These are phyloP conservation scores for Drosophila vallismaia DNA, from an alignment of 2,888 invertebrate genomes.

Conservation along the genomic window DNA sequence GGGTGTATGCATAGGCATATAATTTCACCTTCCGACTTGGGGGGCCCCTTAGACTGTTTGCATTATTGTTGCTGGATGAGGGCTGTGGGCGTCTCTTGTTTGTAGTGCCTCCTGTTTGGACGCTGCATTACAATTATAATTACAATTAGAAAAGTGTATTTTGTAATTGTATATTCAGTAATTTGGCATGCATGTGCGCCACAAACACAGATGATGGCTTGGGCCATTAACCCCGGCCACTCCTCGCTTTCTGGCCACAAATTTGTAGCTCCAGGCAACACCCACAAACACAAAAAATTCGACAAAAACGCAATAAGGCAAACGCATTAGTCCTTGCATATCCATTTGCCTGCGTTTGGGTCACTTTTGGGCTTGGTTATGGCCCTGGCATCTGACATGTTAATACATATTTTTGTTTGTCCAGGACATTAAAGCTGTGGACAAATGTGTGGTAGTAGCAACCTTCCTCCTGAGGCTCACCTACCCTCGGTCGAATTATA, in stretches of 20 bases:
- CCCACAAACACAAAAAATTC: conserved; percentile 12
- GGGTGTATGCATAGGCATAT: conserved; percentile 69
- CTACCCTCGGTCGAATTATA: background rate
- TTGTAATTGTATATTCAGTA: conserved; percentile 71
- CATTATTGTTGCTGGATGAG: conserved; percentile 53
- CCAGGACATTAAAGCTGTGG: conserved; percentile 10
- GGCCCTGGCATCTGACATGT: conserved; percentile 34
- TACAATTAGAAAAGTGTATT: conserved; percentile 69
- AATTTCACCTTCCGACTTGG: conserved; percentile 74
- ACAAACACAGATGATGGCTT: conserved; percentile 33
- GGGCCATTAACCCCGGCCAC: conserved; percentile 46
- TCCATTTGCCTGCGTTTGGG: conserved; percentile 6
- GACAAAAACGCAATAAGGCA: conserved; percentile 13
- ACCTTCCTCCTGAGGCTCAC: background rate
- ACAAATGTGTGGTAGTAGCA: conserved; percentile 1
- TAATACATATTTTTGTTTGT: conserved; percentile 37
- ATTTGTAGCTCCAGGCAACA: conserved; percentile 15
- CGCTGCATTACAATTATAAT: conserved; percentile 77
- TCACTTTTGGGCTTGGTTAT: conserved; percentile 23
- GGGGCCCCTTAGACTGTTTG: conserved; percentile 70
- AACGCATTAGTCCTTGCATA: conserved; percentile 29
- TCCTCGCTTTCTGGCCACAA: conserved; percentile 16
- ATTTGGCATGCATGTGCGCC: conserved; percentile 55
- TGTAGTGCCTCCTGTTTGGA: conserved; percentile 53
- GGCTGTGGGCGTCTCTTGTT: conserved; percentile 42